phyloP scores from a whole-genome alignment of 2,888 invertebrate species.

The Lasius fuliginosus region DNA sequence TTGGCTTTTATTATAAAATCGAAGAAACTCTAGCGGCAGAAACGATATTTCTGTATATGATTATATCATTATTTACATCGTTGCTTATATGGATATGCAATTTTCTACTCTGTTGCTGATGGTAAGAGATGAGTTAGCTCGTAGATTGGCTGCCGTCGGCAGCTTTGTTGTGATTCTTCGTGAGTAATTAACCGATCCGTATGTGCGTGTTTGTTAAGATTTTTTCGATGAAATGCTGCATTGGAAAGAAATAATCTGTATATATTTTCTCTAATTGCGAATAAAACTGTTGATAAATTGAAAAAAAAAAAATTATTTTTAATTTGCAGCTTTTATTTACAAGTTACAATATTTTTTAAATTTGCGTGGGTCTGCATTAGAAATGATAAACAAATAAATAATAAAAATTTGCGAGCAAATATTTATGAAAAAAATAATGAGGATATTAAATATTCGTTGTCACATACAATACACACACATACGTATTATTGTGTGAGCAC shows the following conservation, averaged over 20 bases:
- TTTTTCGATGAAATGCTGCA: constrained; percentile 33
- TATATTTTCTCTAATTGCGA: background rate
- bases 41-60: background rate
- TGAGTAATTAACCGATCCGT: constrained; percentile 33
- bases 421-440: background rate
- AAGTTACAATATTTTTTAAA: background rate
- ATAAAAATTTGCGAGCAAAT: background rate
- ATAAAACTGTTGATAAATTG: constrained; percentile 12
- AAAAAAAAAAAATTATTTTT: background rate
- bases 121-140: constrained; percentile 47
- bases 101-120: constrained; percentile 55
- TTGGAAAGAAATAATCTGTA: constrained; percentile 10
- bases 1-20: background rate
- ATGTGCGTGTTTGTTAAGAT: constrained; percentile 3
- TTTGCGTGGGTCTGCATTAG: background rate
- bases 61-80: constrained; percentile 50
- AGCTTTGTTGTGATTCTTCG: constrained; percentile 40
- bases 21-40: background rate
- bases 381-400: background rate
- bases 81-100: constrained; percentile 49
- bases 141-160: constrained; percentile 49
- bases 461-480: no score
- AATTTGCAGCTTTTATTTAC: background rate
- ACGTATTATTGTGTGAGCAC: background rate
- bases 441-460: background rate